These are phyloP conservation scores for Pelochelys cantorii DNA, from an alignment of 2,797 vertebrate genomes.

Conservation along the genomic window DNA sequence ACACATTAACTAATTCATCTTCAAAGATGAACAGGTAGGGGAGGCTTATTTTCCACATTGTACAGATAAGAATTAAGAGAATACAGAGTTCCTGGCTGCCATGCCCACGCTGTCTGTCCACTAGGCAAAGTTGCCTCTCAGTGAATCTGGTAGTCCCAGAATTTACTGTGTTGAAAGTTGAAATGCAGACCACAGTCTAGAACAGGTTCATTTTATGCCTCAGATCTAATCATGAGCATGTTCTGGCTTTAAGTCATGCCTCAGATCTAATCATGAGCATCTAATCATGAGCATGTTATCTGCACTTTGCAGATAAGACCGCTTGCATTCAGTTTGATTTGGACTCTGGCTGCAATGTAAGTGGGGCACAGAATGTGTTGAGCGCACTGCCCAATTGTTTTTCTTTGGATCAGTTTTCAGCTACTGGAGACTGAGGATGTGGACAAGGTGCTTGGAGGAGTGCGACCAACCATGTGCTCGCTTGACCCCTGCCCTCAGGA, in stretches of 20 bases:
- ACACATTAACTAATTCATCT: rapidly evolving
- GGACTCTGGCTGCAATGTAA: too few relatives aligned
- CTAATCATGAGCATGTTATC: too few relatives aligned
- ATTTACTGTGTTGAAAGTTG: background rate
- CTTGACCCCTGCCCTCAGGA: too few relatives aligned
- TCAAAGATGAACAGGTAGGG: rapidly evolving
- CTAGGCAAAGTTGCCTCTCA: background rate
- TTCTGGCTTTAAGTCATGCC: background rate
- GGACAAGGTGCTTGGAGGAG: too few relatives aligned
- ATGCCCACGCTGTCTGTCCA: background rate
- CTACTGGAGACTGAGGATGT: too few relatives aligned
- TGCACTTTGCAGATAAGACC: too few relatives aligned
- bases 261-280: background rate
- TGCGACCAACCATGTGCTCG: too few relatives aligned
- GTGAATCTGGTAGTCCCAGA: background rate
- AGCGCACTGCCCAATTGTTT: too few relatives aligned
- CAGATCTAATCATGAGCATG: background rate
- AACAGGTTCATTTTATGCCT: background rate
- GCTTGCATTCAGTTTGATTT: too few relatives aligned
- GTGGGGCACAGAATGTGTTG: too few relatives aligned
- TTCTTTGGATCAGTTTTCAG: too few relatives aligned
- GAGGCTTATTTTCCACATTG: background rate
- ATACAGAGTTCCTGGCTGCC: background rate
- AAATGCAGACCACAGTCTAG: background rate
- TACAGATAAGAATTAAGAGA: background rate